Conservation (phyloP, 2,888 invertebrate species). For the Polyploca ridens region DNA sequence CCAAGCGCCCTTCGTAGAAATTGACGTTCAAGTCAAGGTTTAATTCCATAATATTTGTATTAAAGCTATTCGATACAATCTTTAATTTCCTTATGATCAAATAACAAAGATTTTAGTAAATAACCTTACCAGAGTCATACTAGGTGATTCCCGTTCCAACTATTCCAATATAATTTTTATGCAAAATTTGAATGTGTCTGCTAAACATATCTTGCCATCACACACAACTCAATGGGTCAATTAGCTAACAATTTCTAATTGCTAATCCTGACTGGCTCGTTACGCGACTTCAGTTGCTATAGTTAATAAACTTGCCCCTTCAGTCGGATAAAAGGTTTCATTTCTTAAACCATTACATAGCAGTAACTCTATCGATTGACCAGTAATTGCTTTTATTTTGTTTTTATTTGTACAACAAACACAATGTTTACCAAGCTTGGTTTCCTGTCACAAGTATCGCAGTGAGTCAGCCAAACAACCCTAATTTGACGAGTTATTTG, state of each 20-base stretch:
- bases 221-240: not conserved
- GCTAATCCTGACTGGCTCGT: not conserved
- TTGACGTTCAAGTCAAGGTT: not conserved
- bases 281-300: not conserved
- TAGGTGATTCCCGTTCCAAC: not conserved
- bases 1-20: not conserved
- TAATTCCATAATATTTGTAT: not conserved
- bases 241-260: not conserved
- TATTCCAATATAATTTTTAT: too few species aligned
- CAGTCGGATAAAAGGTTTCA: not conserved
- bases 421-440: not conserved
- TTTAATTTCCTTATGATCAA: not conserved
- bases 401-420: not conserved
- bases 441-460: not conserved
- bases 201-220: too few species aligned
- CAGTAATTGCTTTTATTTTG: not conserved
- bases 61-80: not conserved
- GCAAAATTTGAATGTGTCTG: too few species aligned
- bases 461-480: not conserved
- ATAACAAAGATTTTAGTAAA: not conserved
- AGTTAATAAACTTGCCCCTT: not conserved
- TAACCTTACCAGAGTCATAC: not conserved
- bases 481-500: slow-evolving; percentile 1
- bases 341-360: not conserved
- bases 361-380: not conserved